Evolutionary conservation across 2,113 vertebrate genomes (phyloP).

Genomic region (Brachypodius melanocephalos): DNA sequence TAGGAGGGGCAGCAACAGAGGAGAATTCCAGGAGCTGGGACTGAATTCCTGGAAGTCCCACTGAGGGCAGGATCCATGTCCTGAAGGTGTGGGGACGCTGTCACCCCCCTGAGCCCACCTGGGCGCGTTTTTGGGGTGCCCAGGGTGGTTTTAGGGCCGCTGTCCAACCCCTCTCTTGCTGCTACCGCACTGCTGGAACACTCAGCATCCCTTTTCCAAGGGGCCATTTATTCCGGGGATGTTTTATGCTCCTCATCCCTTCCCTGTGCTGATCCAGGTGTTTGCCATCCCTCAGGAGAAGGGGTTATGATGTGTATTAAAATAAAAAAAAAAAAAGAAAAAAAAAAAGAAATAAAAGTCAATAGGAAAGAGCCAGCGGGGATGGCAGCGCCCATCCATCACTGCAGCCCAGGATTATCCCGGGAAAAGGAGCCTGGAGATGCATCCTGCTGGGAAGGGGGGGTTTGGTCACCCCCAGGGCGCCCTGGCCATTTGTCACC

Average conservation of each 20-base stretch:
- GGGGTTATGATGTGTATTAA: neutral
- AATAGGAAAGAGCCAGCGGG: neutral
- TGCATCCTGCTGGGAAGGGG: neutral
- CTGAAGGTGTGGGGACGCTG: rapidly evolving
- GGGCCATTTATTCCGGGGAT: neutral
- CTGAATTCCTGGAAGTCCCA: neutral
- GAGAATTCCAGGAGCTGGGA: neutral
- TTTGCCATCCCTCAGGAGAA: neutral
- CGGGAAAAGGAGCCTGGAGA: rapidly evolving
- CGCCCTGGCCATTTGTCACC: neutral
- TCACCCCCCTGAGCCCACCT: neutral
- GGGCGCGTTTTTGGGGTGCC: rapidly evolving
- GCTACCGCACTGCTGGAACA: rapidly evolving
- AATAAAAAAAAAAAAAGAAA: neutral
- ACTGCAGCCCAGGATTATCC: neutral
- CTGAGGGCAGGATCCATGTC: neutral
- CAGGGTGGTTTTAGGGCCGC: neutral
- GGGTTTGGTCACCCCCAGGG: neutral
- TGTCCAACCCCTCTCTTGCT: rapidly evolving
- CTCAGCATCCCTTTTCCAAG: rapidly evolving
- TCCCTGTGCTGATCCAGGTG: rapidly evolving
- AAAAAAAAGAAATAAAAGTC: neutral
- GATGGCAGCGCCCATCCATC: constrained; percentile 5
- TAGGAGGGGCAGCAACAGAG: neutral
- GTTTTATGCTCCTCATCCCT: neutral